A percentile compares a stretch with the other conserved stretches of the same genome.
Evolutionary conservation across 1,140 invertebrate species (phyloP).

Genomic region (Mamestra configurata): DNA sequence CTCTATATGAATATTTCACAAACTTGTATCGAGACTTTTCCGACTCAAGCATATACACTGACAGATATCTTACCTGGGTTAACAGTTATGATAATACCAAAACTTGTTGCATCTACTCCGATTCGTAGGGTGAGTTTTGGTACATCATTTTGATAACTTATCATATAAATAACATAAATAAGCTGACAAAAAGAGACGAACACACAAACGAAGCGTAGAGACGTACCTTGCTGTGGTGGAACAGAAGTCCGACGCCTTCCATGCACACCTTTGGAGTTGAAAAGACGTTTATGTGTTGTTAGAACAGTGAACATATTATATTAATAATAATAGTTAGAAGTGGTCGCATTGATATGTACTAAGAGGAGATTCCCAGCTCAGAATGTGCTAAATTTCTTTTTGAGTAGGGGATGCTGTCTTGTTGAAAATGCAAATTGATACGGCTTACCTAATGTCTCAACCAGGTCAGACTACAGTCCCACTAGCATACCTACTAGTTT

Average conservation of each 20-base stretch:
- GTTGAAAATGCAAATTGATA: too few species aligned
- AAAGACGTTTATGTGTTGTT: background rate
- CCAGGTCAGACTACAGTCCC: too few species aligned
- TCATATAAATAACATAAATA: constrained; percentile 66
- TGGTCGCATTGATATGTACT: too few species aligned
- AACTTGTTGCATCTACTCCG: constrained; percentile 53
- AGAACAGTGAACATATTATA: background rate
- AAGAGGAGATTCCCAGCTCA: too few species aligned
- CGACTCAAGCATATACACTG: constrained; percentile 81
- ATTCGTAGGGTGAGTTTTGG: constrained; percentile 67
- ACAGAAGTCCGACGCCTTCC: constrained; percentile 99
- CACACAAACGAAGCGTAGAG: constrained; percentile 55
- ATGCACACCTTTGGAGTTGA: constrained; percentile 93
- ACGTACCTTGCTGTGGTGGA: constrained; percentile 99
- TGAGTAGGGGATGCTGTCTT: too few species aligned
- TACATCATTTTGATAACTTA: constrained; percentile 65
- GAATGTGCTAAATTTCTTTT: too few species aligned
- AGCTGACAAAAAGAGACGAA: constrained; percentile 75
- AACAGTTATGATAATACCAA: constrained; percentile 73
- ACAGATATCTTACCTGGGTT: constrained; percentile 79
- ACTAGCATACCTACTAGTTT: too few species aligned
- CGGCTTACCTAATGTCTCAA: too few species aligned
- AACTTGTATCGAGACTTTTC: constrained; percentile 66
- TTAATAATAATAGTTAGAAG: too few species aligned
- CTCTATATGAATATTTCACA: constrained; percentile 60